Percentiles rank a stretch among this genome's conserved stretches.
phyloP scores from a whole-genome alignment of 1,140 invertebrate genomes.

The Macrostomum lignano region DNA sequence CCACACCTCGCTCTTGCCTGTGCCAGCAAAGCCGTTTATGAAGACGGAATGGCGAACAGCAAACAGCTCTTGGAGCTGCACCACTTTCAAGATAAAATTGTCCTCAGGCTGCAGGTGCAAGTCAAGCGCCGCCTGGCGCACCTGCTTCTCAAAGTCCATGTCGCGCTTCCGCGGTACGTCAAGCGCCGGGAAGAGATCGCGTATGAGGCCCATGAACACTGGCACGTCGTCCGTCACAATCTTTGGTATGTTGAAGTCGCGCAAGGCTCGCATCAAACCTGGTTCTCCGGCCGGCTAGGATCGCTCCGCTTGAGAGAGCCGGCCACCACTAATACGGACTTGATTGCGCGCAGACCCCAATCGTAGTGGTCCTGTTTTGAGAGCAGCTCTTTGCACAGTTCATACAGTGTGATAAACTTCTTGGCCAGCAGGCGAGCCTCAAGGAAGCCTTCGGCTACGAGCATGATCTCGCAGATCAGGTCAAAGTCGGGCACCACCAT shows the following conservation, averaged over 20 bases:
- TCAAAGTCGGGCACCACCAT: conserved; percentile 94
- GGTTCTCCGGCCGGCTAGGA: conserved; percentile 65
- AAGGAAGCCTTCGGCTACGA: conserved; percentile 83
- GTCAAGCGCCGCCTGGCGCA: conserved; percentile 59
- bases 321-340: conserved; percentile 74
- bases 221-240: conserved; percentile 65
- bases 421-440: conserved; percentile 62
- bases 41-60: conserved; percentile 87
- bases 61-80: conserved; percentile 67
- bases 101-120: conserved; percentile 57
- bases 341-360: conserved; percentile 76
- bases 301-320: conserved; percentile 66
- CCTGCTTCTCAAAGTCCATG: conserved; percentile 43
- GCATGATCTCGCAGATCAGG: conserved; percentile 87
- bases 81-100: conserved; percentile 64
- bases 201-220: conserved; percentile 53
- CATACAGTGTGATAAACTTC: conserved; percentile 83
- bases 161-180: conserved; percentile 55
- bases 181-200: conserved; percentile 56
- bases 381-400: conserved; percentile 63
- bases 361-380: conserved; percentile 93
- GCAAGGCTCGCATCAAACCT: conserved; percentile 57
- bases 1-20: conserved; percentile 81
- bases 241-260: conserved; percentile 68
- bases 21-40: conserved; percentile 67